These are phyloP conservation scores for Noctua pronuba DNA, from an alignment of 2,888 invertebrate genomes.

Conservation along the genomic window DNA sequence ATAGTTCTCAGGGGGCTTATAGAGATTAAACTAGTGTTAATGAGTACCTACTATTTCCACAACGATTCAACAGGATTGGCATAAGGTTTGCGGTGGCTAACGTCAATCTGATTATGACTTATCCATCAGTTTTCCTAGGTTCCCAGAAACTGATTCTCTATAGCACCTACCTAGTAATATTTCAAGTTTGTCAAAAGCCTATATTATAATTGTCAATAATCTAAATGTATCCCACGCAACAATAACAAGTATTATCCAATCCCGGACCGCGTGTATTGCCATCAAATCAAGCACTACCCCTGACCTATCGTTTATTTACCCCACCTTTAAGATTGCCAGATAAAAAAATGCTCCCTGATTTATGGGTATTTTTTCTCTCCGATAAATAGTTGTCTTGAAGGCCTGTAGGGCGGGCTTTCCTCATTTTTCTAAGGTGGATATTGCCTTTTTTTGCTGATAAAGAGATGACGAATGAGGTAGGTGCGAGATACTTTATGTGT, in stretches of 20 bases:
- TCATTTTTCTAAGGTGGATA: conserved; percentile 87
- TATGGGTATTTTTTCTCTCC: conserved; percentile 80
- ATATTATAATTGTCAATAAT: not conserved
- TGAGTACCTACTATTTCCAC: not conserved
- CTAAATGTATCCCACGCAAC: conserved; percentile 1
- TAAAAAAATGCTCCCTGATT: conserved; percentile 84
- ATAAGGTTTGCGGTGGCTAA: not conserved
- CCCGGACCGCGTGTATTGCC: conserved; percentile 27
- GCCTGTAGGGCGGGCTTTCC: conserved; percentile 80
- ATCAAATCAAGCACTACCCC: conserved; percentile 63
- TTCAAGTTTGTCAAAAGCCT: not conserved
- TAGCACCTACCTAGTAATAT: not conserved
- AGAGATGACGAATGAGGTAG: conserved; percentile 85
- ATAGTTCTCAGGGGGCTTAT: not conserved
- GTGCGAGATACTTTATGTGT: conserved; percentile 79
- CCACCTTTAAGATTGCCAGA: conserved; percentile 84
- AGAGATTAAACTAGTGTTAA: not conserved
- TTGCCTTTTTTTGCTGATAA: conserved; percentile 87
- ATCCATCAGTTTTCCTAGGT: not conserved
- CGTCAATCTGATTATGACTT: not conserved
- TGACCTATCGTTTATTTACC: conserved; percentile 70
- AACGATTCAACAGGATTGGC: not conserved
- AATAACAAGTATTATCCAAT: conserved; percentile 30
- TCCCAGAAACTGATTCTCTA: not conserved
- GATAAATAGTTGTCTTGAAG: conserved; percentile 89